Percentiles rank a stretch among this genome's conserved stretches.
These are phyloP conservation scores for Athene noctua DNA, from an alignment of 2,113 vertebrate species.

Conservation along the genomic window DNA sequence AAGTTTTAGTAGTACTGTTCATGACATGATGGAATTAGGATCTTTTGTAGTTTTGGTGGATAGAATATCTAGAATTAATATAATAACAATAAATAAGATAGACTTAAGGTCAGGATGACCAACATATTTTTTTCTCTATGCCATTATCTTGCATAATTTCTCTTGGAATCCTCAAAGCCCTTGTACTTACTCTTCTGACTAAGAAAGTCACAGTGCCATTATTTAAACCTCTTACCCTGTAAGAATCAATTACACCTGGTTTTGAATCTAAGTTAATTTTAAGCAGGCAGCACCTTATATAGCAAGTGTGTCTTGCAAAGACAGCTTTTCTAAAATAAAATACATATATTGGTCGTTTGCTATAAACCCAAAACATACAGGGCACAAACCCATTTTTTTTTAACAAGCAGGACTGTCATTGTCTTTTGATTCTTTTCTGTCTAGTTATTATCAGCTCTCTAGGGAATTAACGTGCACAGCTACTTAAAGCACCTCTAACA, in stretches of 20 bases:
- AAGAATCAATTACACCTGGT: neutral
- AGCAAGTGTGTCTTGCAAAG: neutral
- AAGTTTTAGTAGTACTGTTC: neutral
- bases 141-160: neutral
- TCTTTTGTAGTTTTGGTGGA: neutral
- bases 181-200: neutral
- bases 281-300: neutral
- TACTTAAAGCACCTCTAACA: neutral
- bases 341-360: neutral
- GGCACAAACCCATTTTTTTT: neutral
- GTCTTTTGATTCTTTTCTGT: neutral
- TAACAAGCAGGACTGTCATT: neutral
- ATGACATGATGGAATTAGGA: neutral
- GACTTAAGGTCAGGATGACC: neutral
- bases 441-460: neutral
- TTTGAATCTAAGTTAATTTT: neutral
- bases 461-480: neutral
- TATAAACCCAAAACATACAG: neutral
- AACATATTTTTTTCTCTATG: neutral
- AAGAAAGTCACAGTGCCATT: neutral
- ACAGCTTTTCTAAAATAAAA: neutral
- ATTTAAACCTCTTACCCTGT: neutral
- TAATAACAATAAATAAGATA: neutral
- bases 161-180: neutral
- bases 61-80: neutral